Evolutionary conservation across 2,113 vertebrate genomes (phyloP), one percentile per base, ranked within the genome.

Genomic region (Poeciliopsis retropinna): DNA sequence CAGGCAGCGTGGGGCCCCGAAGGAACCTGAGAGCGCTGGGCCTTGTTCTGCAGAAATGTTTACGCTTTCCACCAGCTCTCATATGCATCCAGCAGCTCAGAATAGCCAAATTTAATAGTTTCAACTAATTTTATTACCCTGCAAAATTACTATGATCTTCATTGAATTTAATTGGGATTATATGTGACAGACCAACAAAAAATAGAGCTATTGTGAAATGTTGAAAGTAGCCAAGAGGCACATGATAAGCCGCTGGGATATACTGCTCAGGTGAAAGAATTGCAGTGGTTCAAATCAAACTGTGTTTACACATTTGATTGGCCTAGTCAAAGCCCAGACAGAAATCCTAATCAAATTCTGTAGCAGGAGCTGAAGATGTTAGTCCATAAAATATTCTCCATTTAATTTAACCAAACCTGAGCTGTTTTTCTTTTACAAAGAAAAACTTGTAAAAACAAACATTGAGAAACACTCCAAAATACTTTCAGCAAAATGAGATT

Each of bases 1-100:
- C 85, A 76, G 84, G 70, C 84, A 54, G 85, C 41, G 10, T 51
- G 67, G 85, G 90, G 87, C 84, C 89, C 51, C 81, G 78, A 81
- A 51, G 86, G 72, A 88, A 76, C 83, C 69, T 7, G 79, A 76
- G 73, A 89, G 80, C 73, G 72, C 11, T 3, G 27, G 75, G 69
- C 62, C 78, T 76, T 75, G 75, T 71, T 79, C 73, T 74, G 81
- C 66, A 82, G 79, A 66, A 82, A 70, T 76, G 79, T 85, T 81
- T 28, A 60, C 75, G 72, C 73, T 78, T 86, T 87, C 77, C 69
- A 70, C 67, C 54, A 27, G 39, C 75, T 85, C 85, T 76, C 77
- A 73, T 78, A 72, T 81, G 41, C 62, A 60, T 64, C 76, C 44
- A 60, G 66, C 1, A 65, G 31, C 80, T 64, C 30, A 32, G 22